phyloP scores from a whole-genome alignment of 2,888 invertebrate species.

The Chorisops tibialis region DNA sequence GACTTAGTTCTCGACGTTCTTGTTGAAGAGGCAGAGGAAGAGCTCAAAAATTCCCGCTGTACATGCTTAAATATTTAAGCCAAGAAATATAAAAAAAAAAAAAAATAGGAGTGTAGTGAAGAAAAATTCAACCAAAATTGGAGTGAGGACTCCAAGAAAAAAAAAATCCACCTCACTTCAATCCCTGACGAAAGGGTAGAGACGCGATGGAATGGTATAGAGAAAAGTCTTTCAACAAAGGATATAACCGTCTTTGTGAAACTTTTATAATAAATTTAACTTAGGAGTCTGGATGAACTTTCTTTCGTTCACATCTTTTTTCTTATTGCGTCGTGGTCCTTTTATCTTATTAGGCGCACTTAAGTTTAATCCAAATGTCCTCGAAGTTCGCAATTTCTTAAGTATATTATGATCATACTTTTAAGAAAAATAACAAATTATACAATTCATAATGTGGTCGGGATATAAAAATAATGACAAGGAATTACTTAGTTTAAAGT shows the following conservation, averaged over 20 bases:
- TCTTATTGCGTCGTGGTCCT: conserved; percentile 26
- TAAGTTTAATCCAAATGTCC: conserved; percentile 28
- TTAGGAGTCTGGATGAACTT: conserved; percentile 24
- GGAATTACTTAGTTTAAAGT: too few relatives aligned
- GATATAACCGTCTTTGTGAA: conserved; percentile 29
- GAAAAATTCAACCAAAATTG: too few relatives aligned
- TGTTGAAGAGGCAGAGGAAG: neutral
- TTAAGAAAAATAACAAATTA: too few relatives aligned
- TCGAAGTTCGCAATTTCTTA: neutral
- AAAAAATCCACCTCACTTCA: too few relatives aligned
- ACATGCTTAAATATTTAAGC: too few relatives aligned
- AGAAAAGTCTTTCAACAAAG: conserved; percentile 26
- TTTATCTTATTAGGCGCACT: conserved; percentile 31
- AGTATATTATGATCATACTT: neutral
- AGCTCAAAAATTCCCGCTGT: too few relatives aligned
- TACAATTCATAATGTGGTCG: too few relatives aligned
- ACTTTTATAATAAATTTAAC: conserved; percentile 32
- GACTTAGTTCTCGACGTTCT: conserved; percentile 1
- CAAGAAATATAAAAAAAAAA: too few relatives aligned
- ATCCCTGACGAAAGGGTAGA: too few relatives aligned
- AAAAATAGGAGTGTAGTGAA: too few relatives aligned
- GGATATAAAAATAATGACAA: too few relatives aligned
- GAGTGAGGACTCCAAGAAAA: too few relatives aligned
- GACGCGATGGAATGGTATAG: neutral
- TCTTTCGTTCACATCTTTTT: neutral